Evolutionary conservation across 2,113 vertebrate genomes (phyloP).

Genomic region (Cichladusa arquata): DNA sequence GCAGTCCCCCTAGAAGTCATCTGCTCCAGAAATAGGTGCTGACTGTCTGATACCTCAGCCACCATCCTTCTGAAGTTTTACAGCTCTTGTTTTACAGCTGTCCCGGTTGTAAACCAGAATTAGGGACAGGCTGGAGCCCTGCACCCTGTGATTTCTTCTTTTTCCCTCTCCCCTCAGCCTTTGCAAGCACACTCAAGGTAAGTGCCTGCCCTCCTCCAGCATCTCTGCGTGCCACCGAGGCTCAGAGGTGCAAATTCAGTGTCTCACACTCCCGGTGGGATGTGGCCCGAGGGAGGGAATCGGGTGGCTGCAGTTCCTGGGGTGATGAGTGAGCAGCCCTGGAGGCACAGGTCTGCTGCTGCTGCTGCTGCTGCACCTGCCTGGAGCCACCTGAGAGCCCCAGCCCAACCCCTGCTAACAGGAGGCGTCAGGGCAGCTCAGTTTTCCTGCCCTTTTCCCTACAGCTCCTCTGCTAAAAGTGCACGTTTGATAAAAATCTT

Average conservation of each 20-base stretch:
- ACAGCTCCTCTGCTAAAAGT: background rate
- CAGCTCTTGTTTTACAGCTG: background rate
- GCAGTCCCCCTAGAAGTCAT: background rate
- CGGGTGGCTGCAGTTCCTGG: background rate
- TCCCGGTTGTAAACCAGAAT: background rate
- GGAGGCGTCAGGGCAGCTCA: background rate
- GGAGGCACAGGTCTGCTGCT: background rate
- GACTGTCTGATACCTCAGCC: background rate
- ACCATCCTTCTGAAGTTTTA: background rate
- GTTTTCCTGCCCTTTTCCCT: background rate
- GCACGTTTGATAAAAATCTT: background rate
- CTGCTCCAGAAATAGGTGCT: background rate
- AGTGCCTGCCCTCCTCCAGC: background rate
- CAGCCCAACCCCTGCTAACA: background rate
- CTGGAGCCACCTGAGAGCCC: background rate
- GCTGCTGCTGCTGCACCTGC: background rate
- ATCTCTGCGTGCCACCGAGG: background rate
- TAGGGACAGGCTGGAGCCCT: background rate
- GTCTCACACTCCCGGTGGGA: constrained; percentile 22
- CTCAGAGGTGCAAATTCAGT: constrained; percentile 27
- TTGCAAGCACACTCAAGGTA: background rate
- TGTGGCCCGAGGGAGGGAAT: background rate
- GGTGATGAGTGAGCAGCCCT: background rate
- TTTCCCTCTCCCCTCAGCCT: background rate
- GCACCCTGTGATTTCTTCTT: background rate